A percentile compares a stretch with the other conserved stretches of the same genome.
These are phyloP conservation scores for Picathartes gymnocephalus DNA, from an alignment of 2,113 vertebrate species.

Conservation along the genomic window DNA sequence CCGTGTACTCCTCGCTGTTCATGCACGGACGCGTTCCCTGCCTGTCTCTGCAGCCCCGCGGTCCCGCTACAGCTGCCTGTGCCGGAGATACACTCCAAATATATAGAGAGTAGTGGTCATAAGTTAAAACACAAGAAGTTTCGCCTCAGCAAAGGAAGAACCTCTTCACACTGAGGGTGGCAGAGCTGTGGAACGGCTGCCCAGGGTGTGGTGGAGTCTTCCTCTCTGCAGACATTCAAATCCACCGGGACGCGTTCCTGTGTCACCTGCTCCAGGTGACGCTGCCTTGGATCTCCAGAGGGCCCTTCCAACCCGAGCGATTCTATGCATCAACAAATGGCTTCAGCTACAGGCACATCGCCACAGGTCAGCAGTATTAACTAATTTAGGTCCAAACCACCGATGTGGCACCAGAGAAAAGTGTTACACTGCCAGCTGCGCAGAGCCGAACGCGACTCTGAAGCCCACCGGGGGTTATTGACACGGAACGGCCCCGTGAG, in stretches of 20 bases:
- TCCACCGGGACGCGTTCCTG: neutral
- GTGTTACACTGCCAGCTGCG: rapidly evolving
- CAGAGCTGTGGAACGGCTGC: neutral
- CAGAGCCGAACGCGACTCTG: rapidly evolving
- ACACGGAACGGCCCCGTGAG: rapidly evolving
- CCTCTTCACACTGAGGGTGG: neutral
- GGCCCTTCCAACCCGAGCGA: neutral
- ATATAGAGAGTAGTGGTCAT: rapidly evolving
- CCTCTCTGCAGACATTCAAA: neutral
- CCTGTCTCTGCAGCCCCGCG: neutral
- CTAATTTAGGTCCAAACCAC: too few species aligned
- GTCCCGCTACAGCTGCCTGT: too few species aligned
- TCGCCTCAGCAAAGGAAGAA: neutral
- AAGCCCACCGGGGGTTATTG: rapidly evolving
- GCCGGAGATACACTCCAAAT: neutral
- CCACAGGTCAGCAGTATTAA: neutral
- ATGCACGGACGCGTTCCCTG: rapidly evolving
- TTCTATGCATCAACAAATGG: neutral
- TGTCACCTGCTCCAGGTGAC: neutral
- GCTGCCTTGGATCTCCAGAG: neutral
- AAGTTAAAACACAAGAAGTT: neutral
- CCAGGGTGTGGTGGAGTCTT: neutral
- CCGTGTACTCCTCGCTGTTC: rapidly evolving
- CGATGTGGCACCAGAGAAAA: too few species aligned
- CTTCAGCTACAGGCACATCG: neutral